Base-by-base conservation (phyloP, 2,113 vertebrate genomes). In the Poeciliopsis retropinna region DNA sequence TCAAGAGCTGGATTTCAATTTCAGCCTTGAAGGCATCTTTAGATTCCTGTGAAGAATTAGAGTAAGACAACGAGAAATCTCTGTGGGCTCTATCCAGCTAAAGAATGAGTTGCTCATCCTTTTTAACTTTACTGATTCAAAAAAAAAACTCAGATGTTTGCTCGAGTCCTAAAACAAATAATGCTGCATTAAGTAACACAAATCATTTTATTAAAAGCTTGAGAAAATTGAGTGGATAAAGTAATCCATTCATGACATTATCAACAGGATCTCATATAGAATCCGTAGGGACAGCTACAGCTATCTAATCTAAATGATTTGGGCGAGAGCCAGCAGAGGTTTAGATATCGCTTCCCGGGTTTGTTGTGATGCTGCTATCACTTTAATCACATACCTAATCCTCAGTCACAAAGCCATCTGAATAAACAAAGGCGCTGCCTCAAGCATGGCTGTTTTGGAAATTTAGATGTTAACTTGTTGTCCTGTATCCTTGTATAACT, bases 311-410 rank as follows among this genome's bases (percentile, higher is more conserved):
- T 29, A 71, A 81, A 66, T 74, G 70, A 83, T 79, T 74, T 63
- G 37, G 29, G 31, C 39, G 32, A 32, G 14, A 65, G 30, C 68
- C 60, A 67, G 75, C 75, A 79, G 3, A 10, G 32, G 60, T 57
- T 75, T 65, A 82, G 71, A 78, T 79, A 77, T 37, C 65, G 25
- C 14, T 22, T 67, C 27, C 71, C 81, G 73, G 81, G 86, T 84
- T 75, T 80, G 81, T 75, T 80, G 44, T 60, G 65, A 12, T 60
- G 29, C 44, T 70, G 37, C 39, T 82, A 86, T 80, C 74, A 65
- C 68, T 60, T 51, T 2, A 70, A 75, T 77, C 64, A 6, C 5
- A 30, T 30, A 74, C 72, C 76, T 31, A 64, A 65, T 41, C 77
- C 63, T 68, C 25, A n/a, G 5, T 70, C 39, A 76, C 70, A 71